A percentile compares a stretch with the other conserved stretches of the same genome.
These are phyloP conservation scores for Ramazzottius varieornatus DNA, from an alignment of 2,888 invertebrate genomes.

Conservation along the genomic window DNA sequence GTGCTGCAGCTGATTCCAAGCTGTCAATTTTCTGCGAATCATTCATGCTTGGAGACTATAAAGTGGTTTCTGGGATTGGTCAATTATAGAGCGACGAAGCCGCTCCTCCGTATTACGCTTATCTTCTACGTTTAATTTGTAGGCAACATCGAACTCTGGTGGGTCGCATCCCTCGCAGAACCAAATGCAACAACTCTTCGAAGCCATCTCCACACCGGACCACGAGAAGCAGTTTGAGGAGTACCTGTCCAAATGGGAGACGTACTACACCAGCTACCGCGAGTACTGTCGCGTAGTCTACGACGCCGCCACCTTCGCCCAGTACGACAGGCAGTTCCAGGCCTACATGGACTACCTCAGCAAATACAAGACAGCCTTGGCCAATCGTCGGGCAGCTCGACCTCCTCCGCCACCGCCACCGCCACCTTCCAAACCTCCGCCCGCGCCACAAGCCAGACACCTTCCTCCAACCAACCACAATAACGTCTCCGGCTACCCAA, in stretches of 20 bases:
- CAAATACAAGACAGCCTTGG: background rate
- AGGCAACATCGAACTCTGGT: no score
- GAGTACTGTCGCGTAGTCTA: background rate
- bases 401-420: background rate
- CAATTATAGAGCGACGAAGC: no score
- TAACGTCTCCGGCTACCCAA: no score
- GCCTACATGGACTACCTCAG: background rate
- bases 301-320: background rate
- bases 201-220: background rate
- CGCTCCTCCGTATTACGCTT: no score
- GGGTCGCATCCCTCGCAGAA: no score
- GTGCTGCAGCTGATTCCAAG: no score
- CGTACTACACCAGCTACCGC: background rate
- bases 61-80: no score
- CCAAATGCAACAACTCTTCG: background rate
- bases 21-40: no score
- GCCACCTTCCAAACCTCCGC: background rate
- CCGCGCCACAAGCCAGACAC: background rate
- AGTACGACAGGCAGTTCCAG: background rate
- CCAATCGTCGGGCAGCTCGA: background rate
- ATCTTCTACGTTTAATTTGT: no score
- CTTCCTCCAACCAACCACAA: no score
- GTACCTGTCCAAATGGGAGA: background rate
- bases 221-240: conserved; percentile 2
- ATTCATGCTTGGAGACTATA: no score